These are phyloP conservation scores for Hyles lineata DNA, from an alignment of 2,888 invertebrate species.

Conservation along the genomic window DNA sequence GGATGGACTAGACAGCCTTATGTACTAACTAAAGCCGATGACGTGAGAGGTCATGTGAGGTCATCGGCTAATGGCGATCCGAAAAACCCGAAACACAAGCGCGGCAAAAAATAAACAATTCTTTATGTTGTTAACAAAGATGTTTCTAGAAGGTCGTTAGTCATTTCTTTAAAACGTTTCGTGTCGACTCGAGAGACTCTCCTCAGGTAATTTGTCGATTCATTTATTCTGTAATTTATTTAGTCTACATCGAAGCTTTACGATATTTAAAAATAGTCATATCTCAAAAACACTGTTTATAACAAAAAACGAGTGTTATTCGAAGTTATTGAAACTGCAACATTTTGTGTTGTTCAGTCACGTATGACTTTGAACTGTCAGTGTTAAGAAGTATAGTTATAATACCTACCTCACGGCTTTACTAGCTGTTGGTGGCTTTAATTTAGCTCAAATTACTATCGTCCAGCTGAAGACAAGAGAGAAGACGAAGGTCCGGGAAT, in stretches of 20 bases:
- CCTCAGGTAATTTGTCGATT: too few relatives aligned
- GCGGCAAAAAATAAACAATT: not conserved
- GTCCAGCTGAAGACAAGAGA: not conserved
- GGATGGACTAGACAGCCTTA: not conserved
- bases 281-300: too few relatives aligned
- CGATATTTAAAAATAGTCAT: too few relatives aligned
- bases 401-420: constrained; percentile 7
- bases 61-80: constrained; percentile 10
- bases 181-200: too few relatives aligned
- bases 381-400: not conserved
- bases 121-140: not conserved
- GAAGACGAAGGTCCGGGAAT: too few relatives aligned
- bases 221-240: too few relatives aligned
- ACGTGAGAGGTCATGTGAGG: constrained; percentile 16
- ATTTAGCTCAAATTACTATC: not conserved
- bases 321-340: not conserved
- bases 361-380: not conserved
- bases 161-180: too few relatives aligned
- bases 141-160: not conserved
- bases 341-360: not conserved
- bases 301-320: not conserved
- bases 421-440: not conserved
- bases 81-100: not conserved
- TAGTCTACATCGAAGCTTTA: too few relatives aligned
- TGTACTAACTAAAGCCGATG: constrained; percentile 2